Evolutionary conservation across 2,797 vertebrate genomes (phyloP).

Genomic region (Limosa lapponica): DNA sequence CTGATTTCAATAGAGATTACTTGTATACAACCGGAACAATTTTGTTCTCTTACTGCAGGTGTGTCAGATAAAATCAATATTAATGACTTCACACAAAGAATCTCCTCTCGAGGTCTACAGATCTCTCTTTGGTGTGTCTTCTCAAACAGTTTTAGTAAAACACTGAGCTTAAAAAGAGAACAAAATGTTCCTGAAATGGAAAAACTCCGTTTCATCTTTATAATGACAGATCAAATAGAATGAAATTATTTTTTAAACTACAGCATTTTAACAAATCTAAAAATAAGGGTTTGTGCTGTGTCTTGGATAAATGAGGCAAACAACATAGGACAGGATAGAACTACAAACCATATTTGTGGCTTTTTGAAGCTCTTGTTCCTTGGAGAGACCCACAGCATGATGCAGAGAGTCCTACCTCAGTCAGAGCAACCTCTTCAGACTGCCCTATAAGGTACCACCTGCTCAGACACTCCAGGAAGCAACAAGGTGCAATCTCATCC

Average conservation of each 20-base stretch:
- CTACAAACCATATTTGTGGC: neutral
- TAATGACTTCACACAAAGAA: constrained; percentile 1
- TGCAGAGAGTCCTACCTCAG: neutral
- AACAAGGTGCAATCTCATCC: neutral
- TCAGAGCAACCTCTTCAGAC: neutral
- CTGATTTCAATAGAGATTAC: neutral
- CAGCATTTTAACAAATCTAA: neutral
- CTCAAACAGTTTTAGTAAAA: neutral
- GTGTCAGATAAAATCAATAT: constrained; percentile 1
- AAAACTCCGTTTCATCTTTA: constrained; percentile 12
- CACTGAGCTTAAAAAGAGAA: neutral
- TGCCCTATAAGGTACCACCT: neutral
- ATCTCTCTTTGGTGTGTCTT: neutral
- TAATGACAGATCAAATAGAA: constrained; percentile 10
- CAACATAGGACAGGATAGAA: neutral
- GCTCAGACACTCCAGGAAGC: neutral
- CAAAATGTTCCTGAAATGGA: neutral
- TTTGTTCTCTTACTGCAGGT: neutral
- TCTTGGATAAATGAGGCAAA: neutral
- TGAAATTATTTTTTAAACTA: neutral
- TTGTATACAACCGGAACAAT: neutral
- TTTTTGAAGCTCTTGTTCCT: neutral
- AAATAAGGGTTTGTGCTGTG: neutral
- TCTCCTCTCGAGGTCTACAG: neutral
- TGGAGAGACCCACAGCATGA: neutral